phyloP scores from a whole-genome alignment of 2,113 vertebrate genomes.

The Lepus americanus region DNA sequence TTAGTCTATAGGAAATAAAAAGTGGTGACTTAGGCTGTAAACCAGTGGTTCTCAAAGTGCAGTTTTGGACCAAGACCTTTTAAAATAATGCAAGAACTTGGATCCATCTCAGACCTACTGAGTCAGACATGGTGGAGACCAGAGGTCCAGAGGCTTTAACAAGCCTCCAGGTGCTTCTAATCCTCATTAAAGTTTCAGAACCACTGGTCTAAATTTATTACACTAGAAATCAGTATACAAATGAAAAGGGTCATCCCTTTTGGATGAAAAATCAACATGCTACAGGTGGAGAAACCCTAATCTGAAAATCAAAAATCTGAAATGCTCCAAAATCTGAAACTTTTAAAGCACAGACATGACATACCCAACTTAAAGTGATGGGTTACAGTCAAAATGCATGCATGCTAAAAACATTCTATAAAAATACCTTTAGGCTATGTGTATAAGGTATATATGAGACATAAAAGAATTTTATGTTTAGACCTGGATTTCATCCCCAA shows the following conservation, averaged over 20 bases:
- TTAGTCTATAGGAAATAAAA: slow-evolving; percentile 22
- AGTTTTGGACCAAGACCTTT: not conserved
- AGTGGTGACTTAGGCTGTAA: not conserved
- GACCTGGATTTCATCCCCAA: too few relatives aligned
- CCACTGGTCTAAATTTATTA: not conserved
- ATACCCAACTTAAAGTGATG: too few relatives aligned
- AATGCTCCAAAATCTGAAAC: too few relatives aligned
- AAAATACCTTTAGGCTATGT: too few relatives aligned
- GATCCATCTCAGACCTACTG: not conserved
- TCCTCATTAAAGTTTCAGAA: slow-evolving; percentile 9
- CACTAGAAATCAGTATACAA: not conserved
- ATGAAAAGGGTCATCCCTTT: not conserved
- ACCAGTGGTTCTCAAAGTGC: not conserved
- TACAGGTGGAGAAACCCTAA: too few relatives aligned
- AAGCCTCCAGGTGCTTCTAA: not conserved
- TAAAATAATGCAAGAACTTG: not conserved
- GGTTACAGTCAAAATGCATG: too few relatives aligned
- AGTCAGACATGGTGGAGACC: not conserved
- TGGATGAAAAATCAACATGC: not conserved
- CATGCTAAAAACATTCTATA: too few relatives aligned
- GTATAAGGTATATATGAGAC: too few relatives aligned
- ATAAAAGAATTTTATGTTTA: too few relatives aligned
- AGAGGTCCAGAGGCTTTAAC: not conserved
- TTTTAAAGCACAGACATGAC: too few relatives aligned
- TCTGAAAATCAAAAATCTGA: too few relatives aligned